Evolutionary conservation across 2,888 invertebrate species (phyloP), one percentile per base, ranked within the genome.

Genomic region (Plebejus anna): DNA sequence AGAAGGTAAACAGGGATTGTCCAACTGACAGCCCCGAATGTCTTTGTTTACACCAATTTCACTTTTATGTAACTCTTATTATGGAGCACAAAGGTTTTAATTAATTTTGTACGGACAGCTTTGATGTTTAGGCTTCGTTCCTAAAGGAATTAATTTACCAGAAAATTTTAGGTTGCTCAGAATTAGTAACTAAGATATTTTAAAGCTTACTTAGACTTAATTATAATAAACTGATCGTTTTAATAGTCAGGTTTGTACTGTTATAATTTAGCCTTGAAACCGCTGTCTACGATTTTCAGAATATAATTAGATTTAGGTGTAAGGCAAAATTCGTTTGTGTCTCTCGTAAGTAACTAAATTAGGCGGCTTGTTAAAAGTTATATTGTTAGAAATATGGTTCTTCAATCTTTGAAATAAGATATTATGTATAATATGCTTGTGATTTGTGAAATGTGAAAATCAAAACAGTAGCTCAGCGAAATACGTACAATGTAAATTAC

Each of bases 311-410:
- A 28, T 28, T 61, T 61, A 61, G n/a, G n/a, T n/a, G n/a, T 51
- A 51, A 13, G 51, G 51, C 0, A 28, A 9, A n/a, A 59, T 61
- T 61, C 59, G 51, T 61, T 61, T 28, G 22, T 61, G 6, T 28
- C 28, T 61, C 22, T 61, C 9, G 4, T 22, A 61, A 61, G 59
- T 22, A 59, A 22, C 59, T 28, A 61, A 22, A 61, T 61, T 61
- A 61, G 59, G 59, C 7, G 59, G 59, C 28, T 61, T 22, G 59
- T 61, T 61, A 61, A 61, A 59, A 61, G 59, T 61, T 22, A 61
- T 9, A 9, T 61, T 61, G 59, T 61, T 61, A 9, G 59, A 61
- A 61, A 61, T 61, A 57, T 22, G 9, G 22, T 13, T 16, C 51
- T 55, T 55, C 51, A 55, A 13, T 16, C 51, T 55, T 55, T 55